Percentiles rank a stretch among this genome's conserved stretches.
These are phyloP conservation scores for Diachasma alloeum DNA, from an alignment of 1,140 invertebrate genomes.

Conservation along the genomic window DNA sequence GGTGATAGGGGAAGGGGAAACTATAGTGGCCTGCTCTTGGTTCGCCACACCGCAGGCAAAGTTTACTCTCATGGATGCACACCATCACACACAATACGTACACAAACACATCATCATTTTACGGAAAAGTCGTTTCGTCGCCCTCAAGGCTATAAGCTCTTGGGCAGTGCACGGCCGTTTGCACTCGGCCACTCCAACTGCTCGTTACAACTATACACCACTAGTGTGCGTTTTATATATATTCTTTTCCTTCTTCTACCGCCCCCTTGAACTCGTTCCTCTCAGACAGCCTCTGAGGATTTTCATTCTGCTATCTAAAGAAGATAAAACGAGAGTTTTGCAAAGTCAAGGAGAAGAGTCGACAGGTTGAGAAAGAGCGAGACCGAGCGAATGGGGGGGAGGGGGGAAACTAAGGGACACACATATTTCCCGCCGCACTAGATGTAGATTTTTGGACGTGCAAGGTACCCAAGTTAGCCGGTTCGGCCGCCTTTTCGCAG, in stretches of 20 bases:
- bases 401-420: neutral
- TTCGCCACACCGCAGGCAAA: constrained; percentile 8
- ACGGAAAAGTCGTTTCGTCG: constrained; percentile 21
- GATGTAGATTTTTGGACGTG: neutral
- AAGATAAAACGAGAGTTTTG: constrained; percentile 29
- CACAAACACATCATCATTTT: neutral
- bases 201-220: neutral
- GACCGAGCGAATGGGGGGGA: constrained; percentile 8
- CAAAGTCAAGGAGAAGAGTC: constrained; percentile 16
- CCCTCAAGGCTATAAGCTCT: constrained; percentile 23
- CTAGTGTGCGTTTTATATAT: neutral
- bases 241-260: neutral
- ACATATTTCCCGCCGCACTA: neutral
- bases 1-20: neutral
- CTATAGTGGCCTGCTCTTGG: constrained; percentile 7
- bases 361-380: neutral
- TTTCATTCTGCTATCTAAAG: constrained; percentile 29
- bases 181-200: constrained; percentile 11
- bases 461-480: neutral
- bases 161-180: constrained; percentile 17
- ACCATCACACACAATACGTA: neutral
- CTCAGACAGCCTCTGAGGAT: constrained; percentile 6
- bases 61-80: constrained; percentile 5
- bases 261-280: neutral
- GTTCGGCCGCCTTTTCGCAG: neutral